phyloP scores from a whole-genome alignment of 2,797 vertebrate species.

The Danio jaintianensis region DNA sequence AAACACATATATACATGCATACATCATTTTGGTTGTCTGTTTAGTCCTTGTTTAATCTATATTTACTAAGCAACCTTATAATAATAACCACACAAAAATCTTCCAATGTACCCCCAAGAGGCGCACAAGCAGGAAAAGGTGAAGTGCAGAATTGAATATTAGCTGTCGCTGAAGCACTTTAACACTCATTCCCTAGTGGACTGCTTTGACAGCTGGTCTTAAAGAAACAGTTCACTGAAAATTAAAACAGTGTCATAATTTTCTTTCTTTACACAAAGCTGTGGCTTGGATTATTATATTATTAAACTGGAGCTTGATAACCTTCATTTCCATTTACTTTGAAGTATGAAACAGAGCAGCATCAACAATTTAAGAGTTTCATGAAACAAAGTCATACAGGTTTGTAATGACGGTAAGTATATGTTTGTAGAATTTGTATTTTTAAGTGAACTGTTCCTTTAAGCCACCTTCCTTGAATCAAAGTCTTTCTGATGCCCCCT shows the following conservation, averaged over 20 bases:
- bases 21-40: neutral
- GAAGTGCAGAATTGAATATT: neutral
- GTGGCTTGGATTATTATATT: too few species aligned
- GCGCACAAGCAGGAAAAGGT: neutral
- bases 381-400: neutral
- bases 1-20: neutral
- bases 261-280: neutral
- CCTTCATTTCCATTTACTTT: neutral
- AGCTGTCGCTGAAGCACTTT: neutral
- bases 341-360: neutral
- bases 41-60: conserved; percentile 2
- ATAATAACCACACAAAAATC: neutral
- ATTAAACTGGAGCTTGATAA: neutral
- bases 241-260: neutral
- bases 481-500: conserved; percentile 6
- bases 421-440: neutral
- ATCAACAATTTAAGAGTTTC: neutral
- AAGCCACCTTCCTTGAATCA: neutral
- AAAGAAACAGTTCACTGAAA: conserved; percentile 3
- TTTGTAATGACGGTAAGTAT: neutral
- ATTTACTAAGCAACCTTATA: neutral
- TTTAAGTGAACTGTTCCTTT: neutral
- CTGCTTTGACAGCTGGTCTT: neutral
- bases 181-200: neutral
- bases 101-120: neutral